These are phyloP conservation scores for Sialis lutaria DNA, from an alignment of 2,888 invertebrate species.

Conservation along the genomic window DNA sequence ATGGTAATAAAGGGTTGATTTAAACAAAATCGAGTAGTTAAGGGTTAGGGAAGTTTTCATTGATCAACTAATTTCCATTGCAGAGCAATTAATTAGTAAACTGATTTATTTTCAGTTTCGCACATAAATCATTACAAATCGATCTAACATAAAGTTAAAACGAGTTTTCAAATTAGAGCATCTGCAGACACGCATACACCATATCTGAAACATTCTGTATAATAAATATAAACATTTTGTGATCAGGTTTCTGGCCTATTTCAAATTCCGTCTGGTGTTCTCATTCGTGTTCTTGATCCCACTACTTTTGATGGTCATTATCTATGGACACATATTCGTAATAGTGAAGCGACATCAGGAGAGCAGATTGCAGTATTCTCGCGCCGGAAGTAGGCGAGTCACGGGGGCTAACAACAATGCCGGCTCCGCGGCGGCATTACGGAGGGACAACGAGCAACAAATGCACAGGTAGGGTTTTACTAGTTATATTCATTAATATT, in stretches of 20 bases:
- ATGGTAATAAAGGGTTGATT: too few relatives aligned
- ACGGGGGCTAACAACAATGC: not conserved
- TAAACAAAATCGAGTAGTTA: too few relatives aligned
- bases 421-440: constrained; percentile 7
- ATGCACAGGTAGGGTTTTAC: constrained; percentile 9
- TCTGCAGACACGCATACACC: too few relatives aligned
- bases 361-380: constrained; percentile 25
- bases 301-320: constrained; percentile 35
- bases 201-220: too few relatives aligned
- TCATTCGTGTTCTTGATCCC: constrained; percentile 36
- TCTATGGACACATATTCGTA: constrained; percentile 39
- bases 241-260: constrained; percentile 23
- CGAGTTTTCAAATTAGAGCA: too few relatives aligned
- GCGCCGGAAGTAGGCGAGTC: constrained; percentile 21
- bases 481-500: not conserved
- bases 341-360: constrained; percentile 35
- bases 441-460: constrained; percentile 15
- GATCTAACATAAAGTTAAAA: too few relatives aligned
- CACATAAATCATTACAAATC: too few relatives aligned
- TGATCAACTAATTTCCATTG: too few relatives aligned
- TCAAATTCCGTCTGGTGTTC: constrained; percentile 30
- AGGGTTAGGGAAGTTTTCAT: too few relatives aligned
- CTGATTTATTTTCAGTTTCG: too few relatives aligned
- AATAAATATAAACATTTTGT: constrained; percentile 1
- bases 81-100: too few relatives aligned